Evolutionary conservation across 2,113 vertebrate genomes (phyloP).

Genomic region (Todiramphus chloris): DNA sequence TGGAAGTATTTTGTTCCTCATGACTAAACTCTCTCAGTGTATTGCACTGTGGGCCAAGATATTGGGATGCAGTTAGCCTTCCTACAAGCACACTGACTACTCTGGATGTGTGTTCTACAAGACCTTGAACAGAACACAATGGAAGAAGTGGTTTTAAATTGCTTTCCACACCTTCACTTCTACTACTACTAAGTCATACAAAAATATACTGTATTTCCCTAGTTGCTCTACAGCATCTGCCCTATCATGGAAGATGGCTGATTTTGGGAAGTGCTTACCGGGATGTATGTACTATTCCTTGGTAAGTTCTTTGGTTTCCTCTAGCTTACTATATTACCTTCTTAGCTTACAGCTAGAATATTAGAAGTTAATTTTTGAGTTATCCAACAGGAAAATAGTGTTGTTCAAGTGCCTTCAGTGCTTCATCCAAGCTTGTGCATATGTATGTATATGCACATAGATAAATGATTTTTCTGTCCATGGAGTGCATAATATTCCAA

Average conservation of each 20-base stretch:
- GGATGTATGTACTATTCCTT: not conserved
- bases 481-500: not conserved
- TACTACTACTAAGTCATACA: not conserved
- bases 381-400: not conserved
- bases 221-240: not conserved
- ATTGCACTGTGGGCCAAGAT: not conserved
- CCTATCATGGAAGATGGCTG: not conserved
- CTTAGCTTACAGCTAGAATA: not conserved
- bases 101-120: not conserved
- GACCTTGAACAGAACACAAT: not conserved
- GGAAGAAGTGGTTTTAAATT: not conserved
- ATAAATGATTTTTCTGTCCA: not conserved
- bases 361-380: not conserved
- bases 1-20: not conserved
- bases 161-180: not conserved
- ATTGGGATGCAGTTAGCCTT: not conserved
- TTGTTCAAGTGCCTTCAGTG: not conserved
- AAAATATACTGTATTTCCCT: not conserved
- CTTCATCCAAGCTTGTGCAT: not conserved
- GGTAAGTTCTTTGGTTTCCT: not conserved
- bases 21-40: not conserved
- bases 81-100: not conserved
- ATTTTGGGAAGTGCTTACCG: not conserved
- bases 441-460: fast-evolving
- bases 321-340: not conserved